phyloP scores from a whole-genome alignment of 2,113 vertebrate genomes.

The Narcine bancroftii region DNA sequence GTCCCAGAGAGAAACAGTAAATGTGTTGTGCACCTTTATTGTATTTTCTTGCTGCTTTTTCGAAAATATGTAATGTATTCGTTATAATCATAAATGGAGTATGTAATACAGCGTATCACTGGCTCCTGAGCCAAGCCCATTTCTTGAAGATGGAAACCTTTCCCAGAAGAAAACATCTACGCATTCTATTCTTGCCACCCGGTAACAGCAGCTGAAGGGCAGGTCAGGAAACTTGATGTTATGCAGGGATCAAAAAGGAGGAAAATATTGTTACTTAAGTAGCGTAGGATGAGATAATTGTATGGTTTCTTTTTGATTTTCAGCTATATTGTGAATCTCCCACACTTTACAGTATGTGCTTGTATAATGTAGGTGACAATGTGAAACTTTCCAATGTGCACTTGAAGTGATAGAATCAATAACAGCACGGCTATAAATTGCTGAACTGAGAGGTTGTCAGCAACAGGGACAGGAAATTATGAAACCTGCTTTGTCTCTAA shows the following conservation, averaged over 20 bases:
- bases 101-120: not conserved
- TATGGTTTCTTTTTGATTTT: conserved; percentile 7
- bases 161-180: not conserved
- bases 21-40: not conserved
- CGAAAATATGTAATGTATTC: not conserved
- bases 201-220: not conserved
- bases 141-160: not conserved
- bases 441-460: not conserved
- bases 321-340: not conserved
- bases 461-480: not conserved
- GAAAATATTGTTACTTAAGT: not conserved
- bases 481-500: not conserved
- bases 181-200: not conserved
- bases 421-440: not conserved
- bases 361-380: conserved; percentile 2
- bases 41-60: not conserved
- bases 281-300: not conserved
- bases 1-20: not conserved
- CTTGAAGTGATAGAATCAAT: not conserved
- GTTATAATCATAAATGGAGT: not conserved
- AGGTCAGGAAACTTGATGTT: not conserved
- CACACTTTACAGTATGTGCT: conserved; percentile 28
- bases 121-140: not conserved
- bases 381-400: conserved; percentile 30
- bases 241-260: not conserved